Conservation (phyloP, 2,888 invertebrate species). For the Neoitamus cyanurus region DNA sequence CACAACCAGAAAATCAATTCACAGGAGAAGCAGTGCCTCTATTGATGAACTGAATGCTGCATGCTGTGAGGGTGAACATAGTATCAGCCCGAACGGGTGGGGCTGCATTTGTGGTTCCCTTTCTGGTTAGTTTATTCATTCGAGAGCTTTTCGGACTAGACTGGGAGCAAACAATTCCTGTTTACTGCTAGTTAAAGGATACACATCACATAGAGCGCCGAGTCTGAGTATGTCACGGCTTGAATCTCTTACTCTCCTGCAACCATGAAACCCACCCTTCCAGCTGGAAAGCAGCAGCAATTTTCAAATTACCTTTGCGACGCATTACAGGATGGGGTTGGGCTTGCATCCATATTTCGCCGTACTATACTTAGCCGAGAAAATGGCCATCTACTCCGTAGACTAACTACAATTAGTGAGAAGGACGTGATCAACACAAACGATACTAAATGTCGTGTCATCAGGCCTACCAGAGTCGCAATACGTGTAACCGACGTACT, state of each 20-base stretch:
- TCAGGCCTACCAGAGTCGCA: neutral
- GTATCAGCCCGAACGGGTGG: neutral
- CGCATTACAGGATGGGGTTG: neutral
- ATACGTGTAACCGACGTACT: neutral
- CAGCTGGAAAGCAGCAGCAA: neutral
- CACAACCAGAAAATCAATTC: neutral
- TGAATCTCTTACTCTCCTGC: too few relatives aligned
- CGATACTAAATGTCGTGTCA: neutral
- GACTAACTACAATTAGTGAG: neutral
- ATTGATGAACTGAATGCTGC: neutral
- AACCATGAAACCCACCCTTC: too few relatives aligned
- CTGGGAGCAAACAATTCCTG: neutral
- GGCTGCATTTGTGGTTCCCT: neutral
- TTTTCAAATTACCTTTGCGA: neutral
- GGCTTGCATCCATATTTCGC: neutral
- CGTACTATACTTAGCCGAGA: neutral
- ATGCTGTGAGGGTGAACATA: neutral
- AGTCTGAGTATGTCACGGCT: too few relatives aligned
- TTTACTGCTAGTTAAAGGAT: neutral
- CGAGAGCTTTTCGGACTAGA: neutral
- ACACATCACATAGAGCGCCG: too few relatives aligned
- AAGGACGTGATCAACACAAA: neutral
- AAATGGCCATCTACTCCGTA: neutral
- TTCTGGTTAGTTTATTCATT: neutral
- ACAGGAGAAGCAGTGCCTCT: neutral